Conservation (phyloP, 1,140 invertebrate species). For the Mylabris phalerata region DNA sequence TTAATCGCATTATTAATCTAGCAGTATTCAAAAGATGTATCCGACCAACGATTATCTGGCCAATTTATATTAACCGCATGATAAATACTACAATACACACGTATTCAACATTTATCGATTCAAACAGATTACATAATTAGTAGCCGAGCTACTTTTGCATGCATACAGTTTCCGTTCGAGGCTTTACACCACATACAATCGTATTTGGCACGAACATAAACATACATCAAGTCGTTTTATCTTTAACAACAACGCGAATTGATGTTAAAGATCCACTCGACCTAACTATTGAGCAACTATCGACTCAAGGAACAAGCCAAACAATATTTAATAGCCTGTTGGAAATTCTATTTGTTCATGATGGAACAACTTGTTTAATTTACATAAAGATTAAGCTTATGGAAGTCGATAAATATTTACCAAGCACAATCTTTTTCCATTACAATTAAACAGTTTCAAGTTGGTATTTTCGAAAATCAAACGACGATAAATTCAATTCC, state of each 20-base stretch:
- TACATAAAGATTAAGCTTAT: slow-evolving; percentile 9
- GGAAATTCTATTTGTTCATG: too few relatives aligned
- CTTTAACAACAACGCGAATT: slow-evolving; percentile 11
- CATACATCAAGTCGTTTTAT: slow-evolving; percentile 12
- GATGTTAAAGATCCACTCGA: slow-evolving; percentile 17
- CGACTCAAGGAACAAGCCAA: slow-evolving; percentile 6
- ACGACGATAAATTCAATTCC: too few relatives aligned
- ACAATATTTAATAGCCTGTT: neutral
- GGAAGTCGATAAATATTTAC: slow-evolving; percentile 9
- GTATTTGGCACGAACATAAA: slow-evolving; percentile 15
- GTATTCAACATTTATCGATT: slow-evolving; percentile 19
- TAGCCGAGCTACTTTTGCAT: slow-evolving; percentile 1
- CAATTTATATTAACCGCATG: slow-evolving; percentile 2
- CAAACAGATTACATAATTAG: slow-evolving; percentile 18
- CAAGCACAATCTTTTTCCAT: neutral
- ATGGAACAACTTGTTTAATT: neutral
- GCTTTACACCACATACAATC: slow-evolving; percentile 17
- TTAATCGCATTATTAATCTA: too few relatives aligned
- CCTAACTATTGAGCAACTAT: slow-evolving; percentile 21
- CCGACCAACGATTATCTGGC: too few relatives aligned
- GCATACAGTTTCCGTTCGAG: slow-evolving; percentile 3
- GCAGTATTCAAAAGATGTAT: too few relatives aligned
- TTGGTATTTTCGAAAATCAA: too few relatives aligned
- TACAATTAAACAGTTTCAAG: neutral
- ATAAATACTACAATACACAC: neutral